Evolutionary conservation across 2,113 vertebrate species (phyloP).

Genomic region (Bos javanicus): DNA sequence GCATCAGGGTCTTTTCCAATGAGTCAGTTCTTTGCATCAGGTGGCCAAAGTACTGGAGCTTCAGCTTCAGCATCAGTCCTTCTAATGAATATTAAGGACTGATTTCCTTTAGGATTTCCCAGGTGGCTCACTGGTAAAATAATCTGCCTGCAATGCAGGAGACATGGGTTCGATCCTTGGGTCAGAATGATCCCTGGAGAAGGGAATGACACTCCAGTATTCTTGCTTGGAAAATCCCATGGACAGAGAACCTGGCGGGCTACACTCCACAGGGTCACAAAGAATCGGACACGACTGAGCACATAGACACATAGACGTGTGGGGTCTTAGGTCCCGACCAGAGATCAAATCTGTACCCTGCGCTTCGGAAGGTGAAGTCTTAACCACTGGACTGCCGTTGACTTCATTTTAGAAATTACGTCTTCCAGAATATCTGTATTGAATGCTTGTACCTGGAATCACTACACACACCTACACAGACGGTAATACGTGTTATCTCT

Average conservation of each 20-base stretch:
- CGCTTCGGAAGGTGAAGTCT: rapidly evolving
- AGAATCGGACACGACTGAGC: neutral
- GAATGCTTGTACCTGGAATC: neutral
- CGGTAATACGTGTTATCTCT: rapidly evolving
- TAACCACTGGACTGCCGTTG: rapidly evolving
- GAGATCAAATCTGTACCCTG: neutral
- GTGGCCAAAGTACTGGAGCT: neutral
- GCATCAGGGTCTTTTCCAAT: neutral
- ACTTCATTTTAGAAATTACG: neutral
- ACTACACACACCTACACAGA: neutral
- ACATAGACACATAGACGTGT: neutral
- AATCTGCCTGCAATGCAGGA: neutral
- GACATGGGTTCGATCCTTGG: neutral
- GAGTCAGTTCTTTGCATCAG: neutral
- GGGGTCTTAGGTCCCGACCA: neutral
- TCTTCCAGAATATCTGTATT: neutral
- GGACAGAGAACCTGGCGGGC: neutral
- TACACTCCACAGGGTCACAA: neutral
- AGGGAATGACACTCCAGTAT: neutral
- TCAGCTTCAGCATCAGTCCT: neutral
- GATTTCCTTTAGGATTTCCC: neutral
- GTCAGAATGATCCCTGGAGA: neutral
- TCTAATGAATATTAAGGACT: neutral
- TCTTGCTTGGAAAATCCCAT: neutral
- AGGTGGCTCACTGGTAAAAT: neutral